Conservation (phyloP, 2,113 vertebrate species). For the Dryoscopus gambensis region DNA sequence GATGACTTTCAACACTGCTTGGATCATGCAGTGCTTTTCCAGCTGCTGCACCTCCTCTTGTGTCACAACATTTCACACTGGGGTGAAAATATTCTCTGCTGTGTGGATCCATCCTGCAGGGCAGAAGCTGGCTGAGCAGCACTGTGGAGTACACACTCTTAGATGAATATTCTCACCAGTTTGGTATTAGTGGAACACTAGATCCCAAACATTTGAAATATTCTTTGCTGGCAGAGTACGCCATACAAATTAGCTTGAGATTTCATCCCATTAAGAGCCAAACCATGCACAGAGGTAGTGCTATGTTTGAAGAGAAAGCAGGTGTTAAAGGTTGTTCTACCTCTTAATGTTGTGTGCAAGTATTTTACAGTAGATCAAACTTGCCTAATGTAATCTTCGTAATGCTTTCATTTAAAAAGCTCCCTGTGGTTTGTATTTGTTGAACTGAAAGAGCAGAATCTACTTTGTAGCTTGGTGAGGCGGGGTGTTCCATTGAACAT, state of each 20-base stretch:
- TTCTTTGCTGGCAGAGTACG: neutral
- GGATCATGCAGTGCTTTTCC: neutral
- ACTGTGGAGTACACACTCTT: accelerated
- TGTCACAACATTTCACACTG: neutral
- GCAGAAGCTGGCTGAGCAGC: neutral
- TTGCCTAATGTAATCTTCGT: conserved; percentile 65
- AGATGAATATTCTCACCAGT: neutral
- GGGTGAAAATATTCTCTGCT: neutral
- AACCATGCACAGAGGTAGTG: conserved; percentile 30
- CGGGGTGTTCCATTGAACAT: conserved; percentile 28
- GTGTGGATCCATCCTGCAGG: accelerated
- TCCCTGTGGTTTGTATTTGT: conserved; percentile 62
- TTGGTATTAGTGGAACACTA: neutral
- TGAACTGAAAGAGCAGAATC: conserved; percentile 47
- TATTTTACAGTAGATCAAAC: conserved; percentile 68
- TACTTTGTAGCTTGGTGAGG: conserved; percentile 54
- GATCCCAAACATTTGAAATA: neutral
- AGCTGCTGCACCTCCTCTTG: neutral
- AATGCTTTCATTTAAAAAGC: conserved; percentile 66
- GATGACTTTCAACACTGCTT: neutral
- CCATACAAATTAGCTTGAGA: conserved; percentile 5
- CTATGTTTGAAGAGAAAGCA: conserved; percentile 59
- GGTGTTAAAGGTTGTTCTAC: conserved; percentile 64
- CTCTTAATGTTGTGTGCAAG: conserved; percentile 9
- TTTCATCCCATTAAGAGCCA: conserved; percentile 43